phyloP scores from a whole-genome alignment of 2,797 vertebrate genomes.

The Triplophysa yarkandensis region DNA sequence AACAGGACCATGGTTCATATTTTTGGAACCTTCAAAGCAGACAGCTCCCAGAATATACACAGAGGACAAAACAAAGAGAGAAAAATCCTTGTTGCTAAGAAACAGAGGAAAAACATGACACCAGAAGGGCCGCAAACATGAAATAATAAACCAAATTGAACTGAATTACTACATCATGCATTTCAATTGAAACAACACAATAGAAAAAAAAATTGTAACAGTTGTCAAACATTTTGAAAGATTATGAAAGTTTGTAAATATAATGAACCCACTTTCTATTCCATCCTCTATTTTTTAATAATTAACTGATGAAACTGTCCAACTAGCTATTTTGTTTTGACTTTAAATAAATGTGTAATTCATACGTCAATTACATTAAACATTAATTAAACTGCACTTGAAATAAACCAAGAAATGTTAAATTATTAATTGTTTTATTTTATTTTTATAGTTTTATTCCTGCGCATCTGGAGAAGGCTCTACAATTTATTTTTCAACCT shows the following conservation, averaged over 20 bases:
- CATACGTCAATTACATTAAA: too few species aligned
- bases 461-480: slow-evolving; percentile 52
- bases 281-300: background rate
- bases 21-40: slow-evolving; percentile 52
- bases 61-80: slow-evolving; percentile 49
- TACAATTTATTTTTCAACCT: slow-evolving; percentile 59
- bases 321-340: too few species aligned
- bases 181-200: slow-evolving; percentile 35
- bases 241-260: background rate
- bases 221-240: slow-evolving; percentile 3
- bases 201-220: background rate
- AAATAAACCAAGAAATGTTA: too few species aligned
- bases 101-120: slow-evolving; percentile 51
- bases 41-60: slow-evolving; percentile 43
- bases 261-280: background rate
- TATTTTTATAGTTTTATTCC: slow-evolving; percentile 46
- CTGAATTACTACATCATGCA: slow-evolving; percentile 22
- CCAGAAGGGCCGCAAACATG: slow-evolving; percentile 29
- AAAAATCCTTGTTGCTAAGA: slow-evolving; percentile 55
- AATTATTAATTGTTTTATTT: background rate
- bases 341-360: too few species aligned
- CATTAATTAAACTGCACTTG: too few species aligned
- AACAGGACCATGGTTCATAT: slow-evolving; percentile 47
- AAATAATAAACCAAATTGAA: slow-evolving; percentile 50
- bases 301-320: too few species aligned